phyloP scores from a whole-genome alignment of 1,140 invertebrate species.

The Drosophila obscura region DNA sequence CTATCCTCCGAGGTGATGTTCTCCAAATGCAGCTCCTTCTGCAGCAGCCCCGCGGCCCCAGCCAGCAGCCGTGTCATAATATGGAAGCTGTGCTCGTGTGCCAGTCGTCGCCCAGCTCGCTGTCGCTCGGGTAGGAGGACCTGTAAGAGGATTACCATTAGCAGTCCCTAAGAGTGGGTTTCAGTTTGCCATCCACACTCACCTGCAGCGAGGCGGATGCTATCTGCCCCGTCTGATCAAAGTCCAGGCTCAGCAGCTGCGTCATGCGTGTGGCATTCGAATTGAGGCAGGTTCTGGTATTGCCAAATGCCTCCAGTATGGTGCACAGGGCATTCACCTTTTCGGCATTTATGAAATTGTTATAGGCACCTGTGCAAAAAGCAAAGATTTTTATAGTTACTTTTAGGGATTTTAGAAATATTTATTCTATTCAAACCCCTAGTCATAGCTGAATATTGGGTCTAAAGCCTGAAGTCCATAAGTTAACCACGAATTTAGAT shows the following conservation, averaged over 20 bases:
- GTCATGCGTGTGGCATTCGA: conserved; percentile 94
- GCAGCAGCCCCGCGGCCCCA: conserved; percentile 90
- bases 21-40: conserved; percentile 93
- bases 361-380: conserved; percentile 74
- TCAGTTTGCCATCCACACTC: conserved; percentile 41
- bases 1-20: conserved; percentile 89
- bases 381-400: too few relatives aligned
- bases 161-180: not conserved
- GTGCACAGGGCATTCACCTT: conserved; percentile 92
- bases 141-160: conserved; percentile 76
- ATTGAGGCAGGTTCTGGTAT: conserved; percentile 90
- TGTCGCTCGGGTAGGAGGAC: conserved; percentile 90
- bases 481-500: too few relatives aligned
- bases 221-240: conserved; percentile 95
- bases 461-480: too few relatives aligned
- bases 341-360: conserved; percentile 90
- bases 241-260: conserved; percentile 94
- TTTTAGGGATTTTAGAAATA: too few relatives aligned
- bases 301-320: conserved; percentile 95
- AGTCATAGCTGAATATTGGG: too few relatives aligned
- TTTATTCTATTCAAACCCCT: too few relatives aligned
- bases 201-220: conserved; percentile 95
- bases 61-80: conserved; percentile 92
- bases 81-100: conserved; percentile 91
- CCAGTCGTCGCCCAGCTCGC: conserved; percentile 88